These are phyloP conservation scores for Unio delphinus DNA, from an alignment of 2,888 invertebrate species.

Conservation along the genomic window DNA sequence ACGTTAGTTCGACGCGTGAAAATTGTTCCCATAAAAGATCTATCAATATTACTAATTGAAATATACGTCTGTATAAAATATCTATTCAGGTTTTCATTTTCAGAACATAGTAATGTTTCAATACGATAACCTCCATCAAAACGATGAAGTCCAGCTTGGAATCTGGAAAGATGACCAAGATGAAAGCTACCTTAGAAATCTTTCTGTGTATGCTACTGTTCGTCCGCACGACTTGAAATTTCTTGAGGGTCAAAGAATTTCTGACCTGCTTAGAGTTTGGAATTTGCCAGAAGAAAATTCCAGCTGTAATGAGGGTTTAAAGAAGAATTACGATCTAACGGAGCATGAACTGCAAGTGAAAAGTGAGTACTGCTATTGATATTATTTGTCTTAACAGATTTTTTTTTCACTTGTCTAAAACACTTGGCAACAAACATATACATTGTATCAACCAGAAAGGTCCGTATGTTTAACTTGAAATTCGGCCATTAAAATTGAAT, in stretches of 20 bases:
- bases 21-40: too few species aligned
- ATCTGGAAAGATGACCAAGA: slow-evolving; percentile 16
- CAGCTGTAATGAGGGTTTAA: neutral
- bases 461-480: too few species aligned
- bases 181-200: slow-evolving; percentile 13
- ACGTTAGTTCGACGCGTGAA: too few species aligned
- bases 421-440: too few species aligned
- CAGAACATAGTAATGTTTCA: neutral
- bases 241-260: neutral
- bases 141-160: slow-evolving; percentile 10
- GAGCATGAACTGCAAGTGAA: slow-evolving; percentile 23
- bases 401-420: too few species aligned
- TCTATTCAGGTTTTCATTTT: neutral
- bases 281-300: slow-evolving; percentile 4
- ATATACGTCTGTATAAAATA: too few species aligned
- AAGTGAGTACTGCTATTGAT: slow-evolving; percentile 11
- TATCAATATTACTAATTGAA: too few species aligned
- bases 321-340: slow-evolving; percentile 10
- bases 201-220: slow-evolving; percentile 35
- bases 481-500: too few species aligned
- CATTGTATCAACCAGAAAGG: too few species aligned
- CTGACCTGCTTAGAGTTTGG: slow-evolving; percentile 22
- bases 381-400: too few species aligned
- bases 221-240: slow-evolving; percentile 25
- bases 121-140: neutral